Conservation (phyloP, 2,797 vertebrate genomes). For the Siniperca scherzeri region DNA sequence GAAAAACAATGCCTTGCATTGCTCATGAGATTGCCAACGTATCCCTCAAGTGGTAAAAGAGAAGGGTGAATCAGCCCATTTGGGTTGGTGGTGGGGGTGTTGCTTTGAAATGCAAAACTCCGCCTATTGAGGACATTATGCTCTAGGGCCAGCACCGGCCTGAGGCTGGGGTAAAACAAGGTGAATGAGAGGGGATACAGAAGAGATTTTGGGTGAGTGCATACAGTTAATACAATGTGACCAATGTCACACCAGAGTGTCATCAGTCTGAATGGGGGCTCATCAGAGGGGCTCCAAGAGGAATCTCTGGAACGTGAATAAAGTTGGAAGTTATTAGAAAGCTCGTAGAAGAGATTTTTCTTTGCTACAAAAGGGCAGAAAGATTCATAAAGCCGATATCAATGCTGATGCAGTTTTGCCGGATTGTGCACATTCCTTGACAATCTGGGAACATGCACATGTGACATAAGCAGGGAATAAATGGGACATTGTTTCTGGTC, state of each 20-base stretch:
- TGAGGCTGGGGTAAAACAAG: slow-evolving; percentile 39
- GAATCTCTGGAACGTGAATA: neutral
- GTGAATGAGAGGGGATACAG: slow-evolving; percentile 12
- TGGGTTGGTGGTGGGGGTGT: slow-evolving; percentile 9
- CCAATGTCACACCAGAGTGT: slow-evolving; percentile 45
- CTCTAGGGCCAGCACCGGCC: slow-evolving; percentile 2
- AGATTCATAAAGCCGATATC: neutral
- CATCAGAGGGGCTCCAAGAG: neutral
- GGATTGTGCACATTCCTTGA: slow-evolving; percentile 28
- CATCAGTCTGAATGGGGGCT: slow-evolving; percentile 29
- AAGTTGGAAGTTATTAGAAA: neutral
- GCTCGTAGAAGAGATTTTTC: neutral
- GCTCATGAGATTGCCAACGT: slow-evolving; percentile 32
- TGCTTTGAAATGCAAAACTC: slow-evolving; percentile 70
- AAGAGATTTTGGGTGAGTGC: neutral
- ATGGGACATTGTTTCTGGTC: slow-evolving; percentile 40
- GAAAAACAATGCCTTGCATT: slow-evolving; percentile 40
- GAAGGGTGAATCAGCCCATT: slow-evolving; percentile 48
- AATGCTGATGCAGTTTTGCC: neutral
- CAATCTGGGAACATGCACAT: neutral
- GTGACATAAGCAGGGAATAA: slow-evolving; percentile 55
- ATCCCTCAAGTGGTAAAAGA: slow-evolving; percentile 31
- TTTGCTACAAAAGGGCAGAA: neutral
- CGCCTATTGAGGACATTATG: slow-evolving; percentile 26
- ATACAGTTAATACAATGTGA: slow-evolving; percentile 40